These are phyloP conservation scores for Pelecanus crispus DNA, from an alignment of 2,113 vertebrate genomes.

Conservation along the genomic window DNA sequence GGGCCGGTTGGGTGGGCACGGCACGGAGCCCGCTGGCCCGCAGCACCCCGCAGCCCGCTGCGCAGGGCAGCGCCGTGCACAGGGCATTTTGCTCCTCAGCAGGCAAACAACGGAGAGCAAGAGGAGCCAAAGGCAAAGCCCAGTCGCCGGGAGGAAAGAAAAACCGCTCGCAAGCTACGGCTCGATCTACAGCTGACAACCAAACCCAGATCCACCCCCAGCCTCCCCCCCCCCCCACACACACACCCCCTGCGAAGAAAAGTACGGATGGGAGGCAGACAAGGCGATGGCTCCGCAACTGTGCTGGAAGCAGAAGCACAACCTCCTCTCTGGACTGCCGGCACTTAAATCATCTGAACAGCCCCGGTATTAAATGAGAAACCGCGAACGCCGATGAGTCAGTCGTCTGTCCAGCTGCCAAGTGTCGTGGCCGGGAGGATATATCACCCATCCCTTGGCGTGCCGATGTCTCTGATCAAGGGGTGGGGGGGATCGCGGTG, in stretches of 20 bases:
- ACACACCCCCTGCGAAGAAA: not conserved
- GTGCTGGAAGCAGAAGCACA: not conserved
- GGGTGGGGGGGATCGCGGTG: fast-evolving
- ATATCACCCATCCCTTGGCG: not conserved
- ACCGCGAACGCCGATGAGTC: slow-evolving; percentile 18
- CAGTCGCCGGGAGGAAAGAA: not conserved
- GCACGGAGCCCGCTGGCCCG: not conserved
- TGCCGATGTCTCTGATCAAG: not conserved
- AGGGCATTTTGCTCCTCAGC: slow-evolving; percentile 31
- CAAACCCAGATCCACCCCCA: not conserved
- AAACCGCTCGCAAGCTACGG: not conserved
- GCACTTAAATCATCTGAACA: slow-evolving; percentile 1
- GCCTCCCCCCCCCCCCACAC: not conserved
- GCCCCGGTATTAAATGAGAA: slow-evolving; percentile 17
- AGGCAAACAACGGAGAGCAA: not conserved
- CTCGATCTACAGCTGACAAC: not conserved
- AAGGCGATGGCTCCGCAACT: not conserved
- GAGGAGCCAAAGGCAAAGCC: slow-evolving; percentile 27
- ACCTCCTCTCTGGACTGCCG: not conserved
- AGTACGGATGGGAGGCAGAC: not conserved
- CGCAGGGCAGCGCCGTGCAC: not conserved
- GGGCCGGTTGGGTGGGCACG: not conserved
- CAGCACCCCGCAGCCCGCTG: not conserved
- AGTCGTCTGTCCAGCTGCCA: slow-evolving; percentile 35
- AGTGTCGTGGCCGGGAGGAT: not conserved